These are phyloP conservation scores for Sphenopsis melanotis DNA, from an alignment of 2,797 vertebrate species.

Conservation along the genomic window DNA sequence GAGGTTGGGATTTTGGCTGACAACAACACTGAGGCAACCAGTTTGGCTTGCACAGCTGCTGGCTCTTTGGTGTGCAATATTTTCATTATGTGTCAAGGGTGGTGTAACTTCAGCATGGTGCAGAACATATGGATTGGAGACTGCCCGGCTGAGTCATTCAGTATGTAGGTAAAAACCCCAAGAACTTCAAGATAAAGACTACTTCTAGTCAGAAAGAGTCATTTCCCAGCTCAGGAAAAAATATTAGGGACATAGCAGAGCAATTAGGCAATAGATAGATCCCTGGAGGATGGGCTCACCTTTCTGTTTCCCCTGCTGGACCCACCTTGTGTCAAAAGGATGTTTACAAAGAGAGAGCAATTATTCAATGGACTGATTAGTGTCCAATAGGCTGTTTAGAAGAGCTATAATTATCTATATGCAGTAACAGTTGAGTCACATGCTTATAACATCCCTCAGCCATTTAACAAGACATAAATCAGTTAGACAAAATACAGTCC, in stretches of 20 bases:
- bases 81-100: neutral
- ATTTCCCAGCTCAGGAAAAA: neutral
- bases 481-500: neutral
- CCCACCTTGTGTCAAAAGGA: neutral
- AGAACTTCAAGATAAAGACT: neutral
- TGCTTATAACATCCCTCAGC: neutral
- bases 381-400: neutral
- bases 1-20: neutral
- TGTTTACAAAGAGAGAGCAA: neutral
- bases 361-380: neutral
- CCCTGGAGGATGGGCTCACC: neutral
- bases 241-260: neutral
- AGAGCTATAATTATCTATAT: neutral
- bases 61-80: neutral
- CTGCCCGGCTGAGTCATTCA: neutral
- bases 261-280: neutral
- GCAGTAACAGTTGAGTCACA: neutral
- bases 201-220: neutral
- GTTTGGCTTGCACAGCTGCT: neutral
- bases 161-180: accelerated
- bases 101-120: neutral
- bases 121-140: neutral
- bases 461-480: neutral
- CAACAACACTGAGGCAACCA: neutral
- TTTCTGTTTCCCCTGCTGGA: neutral